These are phyloP conservation scores for Strix uralensis DNA, from an alignment of 2,113 vertebrate genomes.

Conservation along the genomic window DNA sequence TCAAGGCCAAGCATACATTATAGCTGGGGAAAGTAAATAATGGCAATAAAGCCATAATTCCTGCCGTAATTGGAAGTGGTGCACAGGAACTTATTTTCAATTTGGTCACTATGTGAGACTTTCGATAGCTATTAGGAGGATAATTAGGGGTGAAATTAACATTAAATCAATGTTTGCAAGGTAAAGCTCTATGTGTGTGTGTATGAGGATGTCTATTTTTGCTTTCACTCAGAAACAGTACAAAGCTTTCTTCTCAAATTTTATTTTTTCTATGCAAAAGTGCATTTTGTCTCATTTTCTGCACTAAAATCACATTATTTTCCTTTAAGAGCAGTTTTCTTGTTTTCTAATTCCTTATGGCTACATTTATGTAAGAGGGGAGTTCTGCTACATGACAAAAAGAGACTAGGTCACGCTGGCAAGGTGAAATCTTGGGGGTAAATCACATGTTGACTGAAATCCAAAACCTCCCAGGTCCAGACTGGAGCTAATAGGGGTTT, in stretches of 20 bases:
- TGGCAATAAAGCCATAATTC: constrained; percentile 49
- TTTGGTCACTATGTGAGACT: constrained; percentile 57
- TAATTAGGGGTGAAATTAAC: constrained; percentile 73
- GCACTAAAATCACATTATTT: constrained; percentile 2
- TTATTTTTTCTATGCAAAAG: neutral
- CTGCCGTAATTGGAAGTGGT: constrained; percentile 34
- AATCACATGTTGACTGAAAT: constrained; percentile 13
- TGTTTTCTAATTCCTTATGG: neutral
- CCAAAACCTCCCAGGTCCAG: neutral
- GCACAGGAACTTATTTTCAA: constrained; percentile 57
- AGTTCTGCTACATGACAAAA: neutral
- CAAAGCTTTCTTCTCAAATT: neutral
- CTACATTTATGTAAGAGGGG: neutral
- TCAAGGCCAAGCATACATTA: constrained; percentile 30
- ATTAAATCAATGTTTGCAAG: constrained; percentile 67
- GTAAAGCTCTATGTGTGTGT: neutral
- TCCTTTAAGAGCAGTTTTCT: constrained; percentile 30
- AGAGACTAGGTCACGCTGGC: neutral
- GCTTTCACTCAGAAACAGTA: neutral
- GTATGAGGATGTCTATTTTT: neutral
- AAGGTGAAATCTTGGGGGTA: neutral
- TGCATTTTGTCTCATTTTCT: constrained; percentile 44
- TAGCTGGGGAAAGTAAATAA: constrained; percentile 62
- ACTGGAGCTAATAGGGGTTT: neutral
- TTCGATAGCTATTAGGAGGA: constrained; percentile 63